Conservation (phyloP, 30 jellyfish, hydroid and myxozoan species). For the Hydra vulgaris region DNA sequence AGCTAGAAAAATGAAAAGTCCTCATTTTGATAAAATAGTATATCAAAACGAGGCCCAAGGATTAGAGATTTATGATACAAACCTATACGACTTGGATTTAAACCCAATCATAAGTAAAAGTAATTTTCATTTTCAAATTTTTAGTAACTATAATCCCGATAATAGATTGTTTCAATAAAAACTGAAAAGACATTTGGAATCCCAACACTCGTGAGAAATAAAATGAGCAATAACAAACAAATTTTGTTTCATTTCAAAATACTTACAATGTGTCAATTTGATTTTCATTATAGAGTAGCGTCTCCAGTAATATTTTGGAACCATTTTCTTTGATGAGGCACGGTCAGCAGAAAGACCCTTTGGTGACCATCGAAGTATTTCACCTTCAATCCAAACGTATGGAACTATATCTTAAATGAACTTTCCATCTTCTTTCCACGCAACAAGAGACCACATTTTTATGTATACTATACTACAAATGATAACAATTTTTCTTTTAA, state of each 20-base stretch:
- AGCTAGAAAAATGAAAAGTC: not conserved
- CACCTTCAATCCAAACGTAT: not conserved
- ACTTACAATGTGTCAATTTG: no score
- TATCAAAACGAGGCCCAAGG: not conserved
- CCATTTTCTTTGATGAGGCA: not conserved
- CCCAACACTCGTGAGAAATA: not conserved
- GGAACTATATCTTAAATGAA: not conserved
- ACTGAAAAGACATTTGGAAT: not conserved
- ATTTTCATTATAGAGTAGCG: not conserved
- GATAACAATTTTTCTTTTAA: not conserved
- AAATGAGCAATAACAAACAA: not conserved
- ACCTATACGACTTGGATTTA: not conserved
- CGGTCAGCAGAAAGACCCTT: not conserved
- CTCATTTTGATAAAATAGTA: not conserved
- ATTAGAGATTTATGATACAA: not conserved
- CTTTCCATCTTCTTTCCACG: not conserved
- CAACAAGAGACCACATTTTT: not conserved
- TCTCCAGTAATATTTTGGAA: not conserved
- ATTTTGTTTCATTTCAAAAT: no score
- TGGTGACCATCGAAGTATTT: not conserved
- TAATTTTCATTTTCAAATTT: not conserved
- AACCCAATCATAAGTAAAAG: not conserved
- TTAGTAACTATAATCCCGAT: not conserved
- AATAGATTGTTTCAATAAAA: not conserved
- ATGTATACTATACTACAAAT: not conserved